These are phyloP conservation scores for Scylla paramamosain DNA, from an alignment of 1,140 invertebrate species.

Conservation along the genomic window DNA sequence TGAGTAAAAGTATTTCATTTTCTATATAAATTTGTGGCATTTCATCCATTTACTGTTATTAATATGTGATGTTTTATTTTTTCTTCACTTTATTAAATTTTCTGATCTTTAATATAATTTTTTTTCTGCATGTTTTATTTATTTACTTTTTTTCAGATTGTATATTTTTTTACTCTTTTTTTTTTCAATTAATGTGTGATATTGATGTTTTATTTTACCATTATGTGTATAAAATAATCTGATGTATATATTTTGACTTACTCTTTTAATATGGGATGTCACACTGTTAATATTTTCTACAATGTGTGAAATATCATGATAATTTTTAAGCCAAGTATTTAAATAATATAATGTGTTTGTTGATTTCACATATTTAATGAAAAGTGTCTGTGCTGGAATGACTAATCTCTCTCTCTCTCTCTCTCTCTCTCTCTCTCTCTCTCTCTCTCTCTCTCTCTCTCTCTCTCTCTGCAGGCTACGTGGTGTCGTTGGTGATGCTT, in stretches of 20 bases:
- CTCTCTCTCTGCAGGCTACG: constrained; percentile 84
- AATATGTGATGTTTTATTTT: neutral
- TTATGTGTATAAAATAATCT: neutral
- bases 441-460: too few species aligned
- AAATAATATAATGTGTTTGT: too few species aligned
- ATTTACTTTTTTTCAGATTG: too few species aligned
- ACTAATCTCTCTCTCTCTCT: too few species aligned
- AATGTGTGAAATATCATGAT: too few species aligned
- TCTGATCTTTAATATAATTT: neutral
- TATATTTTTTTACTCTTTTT: neutral
- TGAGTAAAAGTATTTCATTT: neutral
- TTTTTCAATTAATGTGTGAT: neutral
- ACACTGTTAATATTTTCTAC: too few species aligned
- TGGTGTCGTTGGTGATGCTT: constrained; percentile 89
- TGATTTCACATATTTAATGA: too few species aligned
- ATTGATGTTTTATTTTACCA: neutral
- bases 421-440: too few species aligned
- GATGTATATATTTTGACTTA: neutral
- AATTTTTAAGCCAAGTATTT: too few species aligned
- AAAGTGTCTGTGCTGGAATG: too few species aligned
- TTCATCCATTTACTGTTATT: neutral
- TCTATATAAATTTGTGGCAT: neutral
- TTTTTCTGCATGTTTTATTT: neutral
- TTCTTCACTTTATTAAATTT: neutral
- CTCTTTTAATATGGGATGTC: neutral